Evolutionary conservation across 2,888 invertebrate species (phyloP).

Genomic region (Endotricha flammealis): DNA sequence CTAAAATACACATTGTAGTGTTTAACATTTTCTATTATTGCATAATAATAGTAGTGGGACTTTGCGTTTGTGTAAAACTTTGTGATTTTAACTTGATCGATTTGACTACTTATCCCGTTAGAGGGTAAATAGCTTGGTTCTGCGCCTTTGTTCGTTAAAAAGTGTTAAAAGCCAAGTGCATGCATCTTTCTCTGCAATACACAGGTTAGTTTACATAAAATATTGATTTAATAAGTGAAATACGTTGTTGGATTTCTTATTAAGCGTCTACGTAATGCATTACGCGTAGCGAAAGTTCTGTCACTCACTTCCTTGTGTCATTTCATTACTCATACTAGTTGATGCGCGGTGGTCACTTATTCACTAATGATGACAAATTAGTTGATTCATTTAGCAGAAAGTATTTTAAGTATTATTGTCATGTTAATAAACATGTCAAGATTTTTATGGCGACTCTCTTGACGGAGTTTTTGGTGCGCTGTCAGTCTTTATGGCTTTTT

Average conservation of each 20-base stretch:
- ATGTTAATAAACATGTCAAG: too few relatives aligned
- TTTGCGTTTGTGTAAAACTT: conserved; percentile 42
- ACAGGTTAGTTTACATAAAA: conserved; percentile 54
- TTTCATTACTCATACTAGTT: conserved; percentile 24
- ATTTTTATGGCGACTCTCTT: too few relatives aligned
- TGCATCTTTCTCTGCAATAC: conserved; percentile 78
- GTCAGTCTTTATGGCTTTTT: too few relatives aligned
- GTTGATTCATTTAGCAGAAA: too few relatives aligned
- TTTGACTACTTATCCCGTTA: conserved; percentile 72
- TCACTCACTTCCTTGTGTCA: conserved; percentile 66
- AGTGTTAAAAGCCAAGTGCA: conserved; percentile 78
- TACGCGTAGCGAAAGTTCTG: conserved; percentile 68
- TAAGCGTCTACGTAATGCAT: conserved; percentile 51
- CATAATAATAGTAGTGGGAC: conserved; percentile 47
- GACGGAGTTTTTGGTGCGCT: too few relatives aligned
- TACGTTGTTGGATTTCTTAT: conserved; percentile 29
- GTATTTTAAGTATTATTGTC: too few relatives aligned
- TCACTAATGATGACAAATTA: too few relatives aligned
- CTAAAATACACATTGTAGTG: conserved; percentile 45
- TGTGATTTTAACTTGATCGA: conserved; percentile 40
- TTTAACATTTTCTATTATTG: conserved; percentile 44
- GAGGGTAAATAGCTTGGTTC: conserved; percentile 75
- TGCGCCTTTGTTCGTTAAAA: conserved; percentile 70
- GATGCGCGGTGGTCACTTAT: too few relatives aligned
- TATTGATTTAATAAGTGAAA: conserved; percentile 3